phyloP scores from a whole-genome alignment of 2,113 vertebrate genomes.

The Holacanthus passer region DNA sequence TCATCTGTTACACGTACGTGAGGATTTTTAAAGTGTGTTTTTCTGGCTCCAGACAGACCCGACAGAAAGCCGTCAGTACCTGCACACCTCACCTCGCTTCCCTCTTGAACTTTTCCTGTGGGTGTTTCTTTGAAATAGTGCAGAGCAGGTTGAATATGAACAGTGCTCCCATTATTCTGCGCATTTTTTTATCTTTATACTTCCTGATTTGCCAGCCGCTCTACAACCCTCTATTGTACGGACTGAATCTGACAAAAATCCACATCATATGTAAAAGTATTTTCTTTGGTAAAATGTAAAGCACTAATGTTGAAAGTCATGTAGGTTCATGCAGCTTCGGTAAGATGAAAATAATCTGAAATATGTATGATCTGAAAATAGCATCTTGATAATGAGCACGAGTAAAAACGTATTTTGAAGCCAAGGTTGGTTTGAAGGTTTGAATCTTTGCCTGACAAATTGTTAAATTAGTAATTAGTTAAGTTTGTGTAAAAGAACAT shows the following conservation, averaged over 20 bases:
- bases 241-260: constrained; percentile 66
- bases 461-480: too few species aligned
- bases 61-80: constrained; percentile 55
- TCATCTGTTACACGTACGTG: constrained; percentile 27
- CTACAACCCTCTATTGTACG: constrained; percentile 71
- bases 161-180: constrained; percentile 1
- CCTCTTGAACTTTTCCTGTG: constrained; percentile 35
- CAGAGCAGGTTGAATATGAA: constrained; percentile 67
- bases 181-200: constrained; percentile 64
- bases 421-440: too few species aligned
- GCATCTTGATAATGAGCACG: too few species aligned
- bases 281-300: too few species aligned
- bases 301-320: too few species aligned
- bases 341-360: too few species aligned
- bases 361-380: too few species aligned
- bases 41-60: background rate
- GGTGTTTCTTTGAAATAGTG: constrained; percentile 53
- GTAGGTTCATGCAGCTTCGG: too few species aligned
- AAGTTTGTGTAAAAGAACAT: too few species aligned
- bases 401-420: too few species aligned
- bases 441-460: too few species aligned
- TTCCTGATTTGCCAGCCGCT: constrained; percentile 60
- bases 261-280: constrained; percentile 1
- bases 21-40: constrained; percentile 31
- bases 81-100: constrained; percentile 48